Percentiles rank a stretch among this genome's conserved stretches.
phyloP scores from a whole-genome alignment of 2,888 invertebrate species.

The Taphrorychus bicolor region DNA sequence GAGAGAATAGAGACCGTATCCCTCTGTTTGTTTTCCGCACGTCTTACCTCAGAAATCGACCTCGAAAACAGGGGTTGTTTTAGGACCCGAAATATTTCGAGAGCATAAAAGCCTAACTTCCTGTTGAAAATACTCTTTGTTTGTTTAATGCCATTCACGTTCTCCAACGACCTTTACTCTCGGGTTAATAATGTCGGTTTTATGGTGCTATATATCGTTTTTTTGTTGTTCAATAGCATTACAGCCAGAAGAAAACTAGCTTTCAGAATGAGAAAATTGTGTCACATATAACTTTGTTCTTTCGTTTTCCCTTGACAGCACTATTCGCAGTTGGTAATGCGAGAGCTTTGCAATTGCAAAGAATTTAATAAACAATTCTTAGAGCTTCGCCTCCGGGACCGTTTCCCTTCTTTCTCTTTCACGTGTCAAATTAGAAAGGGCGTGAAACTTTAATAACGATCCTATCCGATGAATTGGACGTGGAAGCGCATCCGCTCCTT shows the following conservation, averaged over 20 bases:
- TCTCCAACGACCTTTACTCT: neutral
- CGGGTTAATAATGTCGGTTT: constrained; percentile 29
- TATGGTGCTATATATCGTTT: too few relatives aligned
- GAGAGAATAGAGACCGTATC: constrained; percentile 22
- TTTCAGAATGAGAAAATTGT: constrained; percentile 11
- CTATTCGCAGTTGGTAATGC: constrained; percentile 10
- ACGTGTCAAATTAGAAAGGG: constrained; percentile 24
- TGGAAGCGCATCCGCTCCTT: neutral
- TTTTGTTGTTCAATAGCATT: constrained; percentile 13
- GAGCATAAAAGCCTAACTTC: constrained; percentile 33
- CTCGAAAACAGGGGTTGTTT: constrained; percentile 25
- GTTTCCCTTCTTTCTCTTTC: constrained; percentile 18
- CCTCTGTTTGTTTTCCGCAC: constrained; percentile 17
- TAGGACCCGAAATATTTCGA: constrained; percentile 31
- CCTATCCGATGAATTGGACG: neutral
- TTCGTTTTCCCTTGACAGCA: constrained; percentile 25
- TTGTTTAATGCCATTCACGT: constrained; percentile 36
- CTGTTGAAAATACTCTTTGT: constrained; percentile 34
- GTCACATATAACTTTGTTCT: constrained; percentile 19
- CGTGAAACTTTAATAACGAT: constrained; percentile 12
- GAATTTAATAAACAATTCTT: constrained; percentile 34
- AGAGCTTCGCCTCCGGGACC: constrained; percentile 15
- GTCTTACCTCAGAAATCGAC: constrained; percentile 27
- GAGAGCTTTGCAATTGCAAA: constrained; percentile 28
- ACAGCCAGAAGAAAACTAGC: neutral